These are phyloP conservation scores for Craniophora ligustri DNA, from an alignment of 2,888 invertebrate species.

Conservation along the genomic window DNA sequence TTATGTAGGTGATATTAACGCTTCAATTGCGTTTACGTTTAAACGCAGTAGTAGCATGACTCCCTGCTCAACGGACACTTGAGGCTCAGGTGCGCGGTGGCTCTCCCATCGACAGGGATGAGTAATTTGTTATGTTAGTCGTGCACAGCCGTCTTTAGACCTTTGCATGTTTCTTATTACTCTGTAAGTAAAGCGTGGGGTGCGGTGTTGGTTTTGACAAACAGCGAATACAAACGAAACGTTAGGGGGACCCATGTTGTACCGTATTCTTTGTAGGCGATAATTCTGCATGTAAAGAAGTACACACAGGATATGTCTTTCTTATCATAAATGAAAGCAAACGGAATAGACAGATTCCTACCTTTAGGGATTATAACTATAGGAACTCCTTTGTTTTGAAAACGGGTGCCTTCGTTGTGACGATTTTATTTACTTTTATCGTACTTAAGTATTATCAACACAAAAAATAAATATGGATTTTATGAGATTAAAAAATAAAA, in stretches of 20 bases:
- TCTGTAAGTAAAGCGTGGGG: constrained; percentile 61
- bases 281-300: neutral
- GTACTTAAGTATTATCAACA: no score
- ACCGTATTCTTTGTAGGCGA: neutral
- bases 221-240: constrained; percentile 30
- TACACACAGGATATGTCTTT: neutral
- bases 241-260: constrained; percentile 12
- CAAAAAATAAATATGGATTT: no score
- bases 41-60: neutral
- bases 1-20: constrained; percentile 15
- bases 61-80: constrained; percentile 18
- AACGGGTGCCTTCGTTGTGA: no score
- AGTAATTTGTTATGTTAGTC: constrained; percentile 55
- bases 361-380: no score
- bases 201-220: constrained; percentile 58
- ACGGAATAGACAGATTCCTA: no score
- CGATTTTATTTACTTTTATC: no score
- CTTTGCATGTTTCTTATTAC: constrained; percentile 66
- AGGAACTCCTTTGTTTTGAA: no score
- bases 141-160: constrained; percentile 84
- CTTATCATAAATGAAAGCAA: no score
- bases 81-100: constrained; percentile 44
- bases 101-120: constrained; percentile 52
- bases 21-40: constrained; percentile 1
- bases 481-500: no score